Evolutionary conservation across 2,888 invertebrate genomes (phyloP), one percentile per base, ranked within the genome.

Genomic region (Vesta saturnalis): DNA sequence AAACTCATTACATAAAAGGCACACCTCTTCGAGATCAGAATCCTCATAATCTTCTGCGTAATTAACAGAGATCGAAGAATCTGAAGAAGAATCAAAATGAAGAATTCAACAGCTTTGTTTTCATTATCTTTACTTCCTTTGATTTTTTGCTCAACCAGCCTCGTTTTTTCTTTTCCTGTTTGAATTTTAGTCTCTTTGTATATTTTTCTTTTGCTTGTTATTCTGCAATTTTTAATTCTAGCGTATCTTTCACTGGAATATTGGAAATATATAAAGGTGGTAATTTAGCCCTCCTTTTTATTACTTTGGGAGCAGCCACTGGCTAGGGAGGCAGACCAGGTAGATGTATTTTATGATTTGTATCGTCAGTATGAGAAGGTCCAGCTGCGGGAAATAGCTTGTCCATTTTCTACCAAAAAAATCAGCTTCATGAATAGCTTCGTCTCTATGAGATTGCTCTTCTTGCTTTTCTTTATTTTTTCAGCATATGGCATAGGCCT

Each of bases 41-140:
- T 30, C 56, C 19, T 56, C 30, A 14, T 56, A n/a, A 3, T 56
- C 30, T 56, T 56, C 56, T 14, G 22, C 30, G 35, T 59, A 59
- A 46, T 59, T 43, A 14, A 59, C 19, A 19, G 19, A 43, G n/a
- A 35, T 58, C 22, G 58, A 49, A 39, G 35, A 43, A 15, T 35
- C 58, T 12, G 57, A 57, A 23, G 35, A 39, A 57, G 14, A 23
- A 23, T 15, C 12, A 54, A 21, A 54, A 12, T 12, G 19, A 54
- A 19, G 19, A 54, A 22, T n/a, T n/a, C n/a, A n/a, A n/a, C n/a
- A n/a, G n/a, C n/a, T n/a, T n/a, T n/a, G n/a, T 30, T 30, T 30
- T 30, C 10, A 30, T 30, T 30, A 30, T 30, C 30, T 30, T 30
- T 30, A 30, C 30, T 30, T 30, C 30, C 30, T 30, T 30, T 30